phyloP scores from a whole-genome alignment of 2,113 vertebrate genomes.

The Platysteira castanea region DNA sequence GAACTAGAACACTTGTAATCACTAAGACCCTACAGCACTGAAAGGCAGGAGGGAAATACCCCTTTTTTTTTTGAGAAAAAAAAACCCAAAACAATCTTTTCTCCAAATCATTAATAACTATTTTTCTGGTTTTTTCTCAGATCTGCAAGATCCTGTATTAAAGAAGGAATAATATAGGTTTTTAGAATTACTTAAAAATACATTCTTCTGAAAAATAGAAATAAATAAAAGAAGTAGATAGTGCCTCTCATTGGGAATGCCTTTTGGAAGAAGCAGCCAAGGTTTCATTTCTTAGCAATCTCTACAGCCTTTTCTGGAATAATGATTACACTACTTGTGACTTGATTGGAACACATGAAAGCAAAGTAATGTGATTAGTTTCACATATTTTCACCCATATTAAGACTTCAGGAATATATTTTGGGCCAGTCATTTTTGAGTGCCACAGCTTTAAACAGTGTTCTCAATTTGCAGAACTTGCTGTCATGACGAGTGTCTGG shows the following conservation, averaged over 20 bases:
- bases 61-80: too few relatives aligned
- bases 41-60: background rate
- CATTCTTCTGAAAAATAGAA: background rate
- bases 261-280: background rate
- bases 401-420: background rate
- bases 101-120: background rate
- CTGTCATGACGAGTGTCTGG: background rate
- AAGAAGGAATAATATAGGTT: background rate
- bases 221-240: background rate
- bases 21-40: background rate
- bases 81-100: background rate
- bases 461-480: background rate
- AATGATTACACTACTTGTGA: background rate
- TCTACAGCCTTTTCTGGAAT: background rate
- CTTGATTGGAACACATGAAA: background rate
- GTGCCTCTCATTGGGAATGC: background rate
- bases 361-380: background rate
- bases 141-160: background rate
- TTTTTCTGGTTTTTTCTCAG: background rate
- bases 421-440: background rate
- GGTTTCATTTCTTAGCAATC: background rate
- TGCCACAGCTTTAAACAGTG: background rate
- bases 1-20: background rate
- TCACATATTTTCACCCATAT: background rate
- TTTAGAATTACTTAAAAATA: background rate